Evolutionary conservation across 2,113 vertebrate species (phyloP), one percentile per base, ranked within the genome.

Genomic region (Archilochus colubris): DNA sequence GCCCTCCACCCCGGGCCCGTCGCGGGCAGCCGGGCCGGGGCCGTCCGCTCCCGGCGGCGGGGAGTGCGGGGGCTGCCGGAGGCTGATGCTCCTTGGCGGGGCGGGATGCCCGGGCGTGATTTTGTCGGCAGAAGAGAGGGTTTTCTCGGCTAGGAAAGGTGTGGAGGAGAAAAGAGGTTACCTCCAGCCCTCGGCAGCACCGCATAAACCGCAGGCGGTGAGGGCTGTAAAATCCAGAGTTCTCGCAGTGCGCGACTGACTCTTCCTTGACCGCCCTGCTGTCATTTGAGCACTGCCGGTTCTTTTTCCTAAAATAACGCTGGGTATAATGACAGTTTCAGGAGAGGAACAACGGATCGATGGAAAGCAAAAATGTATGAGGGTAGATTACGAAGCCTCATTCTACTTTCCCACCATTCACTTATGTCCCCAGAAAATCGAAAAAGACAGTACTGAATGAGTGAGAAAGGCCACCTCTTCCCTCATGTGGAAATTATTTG

Each of bases 401-500:
- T 66, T 33, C 22, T 74, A 13, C 28, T 91, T 91, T 64, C 58
- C 61, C 59, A 78, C 88, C 78, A 13, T 87, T 90, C 94, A 72
- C 27, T 72, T 57, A 21, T 0, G 8, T 80, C 72, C 72, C 2
- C 11, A 64, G 79, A 88, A 83, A 86, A 78, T 17, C 19, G 57
- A n/a, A 92, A 73, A 86, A 73, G 73, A 69, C n/a, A 1, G 55
- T 27, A 4, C 72, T n/a, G 33, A 66, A 27, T 64, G 51, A 91
- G 38, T 83, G 27, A 79, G 48, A 59, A 87, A 85, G 69, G 92
- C 46, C 70, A 62, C 93, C 89, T 95, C 89, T 96, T 95, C 96
- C 95, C 92, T 96, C 94, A 75, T 82, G 95, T 95, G 96, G 95
- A 93, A 96, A 93, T 91, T 77, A 68, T 67, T 91, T 91, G 95